These are phyloP conservation scores for Melanotaenia maccullochi DNA, from an alignment of 2,797 vertebrate species.

Conservation along the genomic window DNA sequence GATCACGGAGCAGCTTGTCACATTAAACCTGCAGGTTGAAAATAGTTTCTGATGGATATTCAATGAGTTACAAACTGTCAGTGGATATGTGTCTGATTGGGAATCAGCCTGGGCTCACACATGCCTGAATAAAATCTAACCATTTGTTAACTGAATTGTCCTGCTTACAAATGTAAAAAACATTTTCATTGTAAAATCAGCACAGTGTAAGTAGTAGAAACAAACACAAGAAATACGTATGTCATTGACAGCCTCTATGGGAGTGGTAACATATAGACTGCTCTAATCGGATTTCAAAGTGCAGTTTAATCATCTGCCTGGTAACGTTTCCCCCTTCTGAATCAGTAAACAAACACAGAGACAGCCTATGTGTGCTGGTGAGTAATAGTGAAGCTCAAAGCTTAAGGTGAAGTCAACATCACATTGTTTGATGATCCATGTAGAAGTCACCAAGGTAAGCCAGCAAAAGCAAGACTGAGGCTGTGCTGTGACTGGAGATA, in stretches of 20 bases:
- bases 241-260: neutral
- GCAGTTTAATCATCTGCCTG: slow-evolving; percentile 25
- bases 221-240: slow-evolving; percentile 4
- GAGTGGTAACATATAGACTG: slow-evolving; percentile 16
- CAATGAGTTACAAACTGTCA: neutral
- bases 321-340: slow-evolving; percentile 8
- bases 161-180: neutral
- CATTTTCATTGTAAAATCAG: neutral
- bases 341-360: slow-evolving; percentile 18
- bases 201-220: neutral
- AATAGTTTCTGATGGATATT: neutral
- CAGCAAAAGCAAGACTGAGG: slow-evolving; percentile 14
- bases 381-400: neutral
- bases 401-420: neutral
- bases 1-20: neutral
- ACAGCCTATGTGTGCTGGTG: neutral
- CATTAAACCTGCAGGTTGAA: neutral
- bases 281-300: slow-evolving; percentile 69
- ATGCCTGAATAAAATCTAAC: neutral
- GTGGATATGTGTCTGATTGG: neutral
- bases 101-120: neutral
- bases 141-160: neutral
- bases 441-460: slow-evolving; percentile 48
- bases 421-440: slow-evolving; percentile 40
- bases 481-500: slow-evolving; percentile 12